Base-by-base conservation (phyloP, 2,113 vertebrate species). In the Trinectes maculatus region DNA sequence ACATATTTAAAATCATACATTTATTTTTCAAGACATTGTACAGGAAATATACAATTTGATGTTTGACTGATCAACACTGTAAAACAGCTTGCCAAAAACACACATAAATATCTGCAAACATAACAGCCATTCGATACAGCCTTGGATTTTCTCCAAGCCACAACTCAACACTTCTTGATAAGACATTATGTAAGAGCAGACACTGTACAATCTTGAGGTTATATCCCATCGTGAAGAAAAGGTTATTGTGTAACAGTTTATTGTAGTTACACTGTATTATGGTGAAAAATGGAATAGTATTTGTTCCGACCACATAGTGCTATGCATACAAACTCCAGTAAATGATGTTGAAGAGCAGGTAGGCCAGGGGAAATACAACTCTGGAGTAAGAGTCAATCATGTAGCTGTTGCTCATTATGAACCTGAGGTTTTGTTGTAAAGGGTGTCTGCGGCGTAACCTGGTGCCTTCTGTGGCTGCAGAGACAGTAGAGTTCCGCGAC, bases 271-370 rank as follows among this genome's bases (percentile, higher is more conserved):
- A n/a, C n/a, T n/a, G n/a, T n/a, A n/a, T n/a, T n/a, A n/a, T 62
- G 24, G 43, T 54, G 25, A 54, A 63, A 48, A 46, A 44, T 55
- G 9, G 15, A 29, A 21, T 55, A 43, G 1, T 40, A 13, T 55
- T 46, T 33, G 5, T 64, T 56, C 40, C 51, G 28, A n/a, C 36
- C 53, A 43, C 56, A 71, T 24, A 43, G 24, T 62, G 3, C 67
- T 89, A 97, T 40, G 95, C 84, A 85, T 97, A 96, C 84, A 96
- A 40, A 74, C 94, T 92, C 95, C 95, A 97, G 81, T 96, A 98
- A 85, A 98, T 94, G 76, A 98, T 93, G 82, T 97, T 96, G 89
- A 98, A 97, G 64, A 95, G 86, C 83, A 98, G 93, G 84, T 96
- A 98, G 25, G 95, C 90, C 77, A 91, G 34, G 40, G 95, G 95